Percentiles rank a stretch among this genome's conserved stretches.
Conservation (phyloP, 2,888 invertebrate genomes). For the Hedya salicella region DNA sequence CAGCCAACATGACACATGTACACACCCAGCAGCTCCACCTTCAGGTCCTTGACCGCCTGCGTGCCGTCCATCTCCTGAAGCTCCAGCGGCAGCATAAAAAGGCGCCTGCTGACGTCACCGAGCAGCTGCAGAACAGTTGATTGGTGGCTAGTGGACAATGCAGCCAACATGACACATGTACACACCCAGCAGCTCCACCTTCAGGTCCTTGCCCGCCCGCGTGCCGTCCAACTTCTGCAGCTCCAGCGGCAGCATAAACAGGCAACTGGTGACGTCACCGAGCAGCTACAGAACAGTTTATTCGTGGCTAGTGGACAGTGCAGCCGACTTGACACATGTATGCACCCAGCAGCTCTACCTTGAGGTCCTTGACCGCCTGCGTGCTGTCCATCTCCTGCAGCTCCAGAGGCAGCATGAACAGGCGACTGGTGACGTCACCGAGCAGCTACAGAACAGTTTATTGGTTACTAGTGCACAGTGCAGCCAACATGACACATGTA, state of each 20-base stretch:
- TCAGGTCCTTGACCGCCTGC: slow-evolving; percentile 92
- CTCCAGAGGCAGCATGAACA: slow-evolving; percentile 98
- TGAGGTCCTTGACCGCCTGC: slow-evolving; percentile 92
- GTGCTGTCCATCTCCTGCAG: slow-evolving; percentile 92
- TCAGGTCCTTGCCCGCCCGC: slow-evolving; percentile 92
- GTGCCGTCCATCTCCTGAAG: slow-evolving; percentile 92
- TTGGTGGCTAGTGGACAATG: slow-evolving; percentile 86
- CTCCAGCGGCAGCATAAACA: slow-evolving; percentile 98
- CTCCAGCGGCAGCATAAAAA: slow-evolving; percentile 98
- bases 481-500: slow-evolving; percentile 20
- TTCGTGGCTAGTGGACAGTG: slow-evolving; percentile 86
- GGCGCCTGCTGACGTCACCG: slow-evolving; percentile 97
- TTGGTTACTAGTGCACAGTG: slow-evolving; percentile 83
- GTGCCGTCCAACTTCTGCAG: slow-evolving; percentile 90
- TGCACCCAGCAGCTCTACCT: slow-evolving; percentile 84
- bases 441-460: slow-evolving; percentile 97
- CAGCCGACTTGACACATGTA: slow-evolving; percentile 7
- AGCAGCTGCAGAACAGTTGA: slow-evolving; percentile 93
- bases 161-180: slow-evolving; percentile 16
- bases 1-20: slow-evolving; percentile 18
- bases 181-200: slow-evolving; percentile 84
- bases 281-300: slow-evolving; percentile 97
- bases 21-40: slow-evolving; percentile 85
- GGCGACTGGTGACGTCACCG: slow-evolving; percentile 97
- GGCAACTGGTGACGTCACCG: slow-evolving; percentile 97